Evolutionary conservation across 2,888 invertebrate genomes (phyloP).

Genomic region (Conops quadrifasciatus): DNA sequence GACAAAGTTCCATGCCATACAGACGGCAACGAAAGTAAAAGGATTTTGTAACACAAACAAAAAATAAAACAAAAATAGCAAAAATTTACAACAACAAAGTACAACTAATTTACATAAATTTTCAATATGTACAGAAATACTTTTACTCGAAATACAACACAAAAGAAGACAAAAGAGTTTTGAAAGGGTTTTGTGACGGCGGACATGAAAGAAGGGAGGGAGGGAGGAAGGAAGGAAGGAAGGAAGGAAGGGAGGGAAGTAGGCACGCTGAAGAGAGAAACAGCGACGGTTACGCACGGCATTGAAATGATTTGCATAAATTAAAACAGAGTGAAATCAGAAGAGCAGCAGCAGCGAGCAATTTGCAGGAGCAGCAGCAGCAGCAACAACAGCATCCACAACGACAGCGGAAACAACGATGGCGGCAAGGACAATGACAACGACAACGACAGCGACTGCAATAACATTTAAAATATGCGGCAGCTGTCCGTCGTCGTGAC

Average conservation of each 20-base stretch:
- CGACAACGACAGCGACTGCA: constrained; percentile 20
- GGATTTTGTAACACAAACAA: constrained; percentile 3
- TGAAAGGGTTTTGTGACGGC: constrained; percentile 1
- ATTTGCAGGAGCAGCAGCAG: constrained; percentile 1
- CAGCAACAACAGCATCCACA: constrained; percentile 17
- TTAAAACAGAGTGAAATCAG: constrained; percentile 20
- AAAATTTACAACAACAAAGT: background rate
- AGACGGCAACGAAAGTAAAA: background rate
- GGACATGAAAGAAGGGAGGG: constrained; percentile 29
- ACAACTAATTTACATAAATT: constrained; percentile 53
- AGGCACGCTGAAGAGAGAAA: constrained; percentile 7
- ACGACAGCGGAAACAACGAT: constrained; percentile 23
- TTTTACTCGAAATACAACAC: constrained; percentile 62
- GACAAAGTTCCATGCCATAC: background rate
- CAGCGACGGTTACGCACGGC: constrained; percentile 11
- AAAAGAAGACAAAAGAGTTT: constrained; percentile 19
- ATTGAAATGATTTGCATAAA: constrained; percentile 34
- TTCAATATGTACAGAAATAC: constrained; percentile 40
- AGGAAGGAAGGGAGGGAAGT: constrained; percentile 25
- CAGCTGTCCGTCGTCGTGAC: no score
- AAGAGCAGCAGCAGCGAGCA: constrained; percentile 27
- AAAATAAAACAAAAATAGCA: constrained; percentile 15
- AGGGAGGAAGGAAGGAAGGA: constrained; percentile 12
- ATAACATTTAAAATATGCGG: background rate
- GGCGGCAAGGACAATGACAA: constrained; percentile 15